Percentiles rank a stretch among this genome's conserved stretches.
Conservation (phyloP, 1,140 invertebrate species). For the Zeugodacus cucurbitae region DNA sequence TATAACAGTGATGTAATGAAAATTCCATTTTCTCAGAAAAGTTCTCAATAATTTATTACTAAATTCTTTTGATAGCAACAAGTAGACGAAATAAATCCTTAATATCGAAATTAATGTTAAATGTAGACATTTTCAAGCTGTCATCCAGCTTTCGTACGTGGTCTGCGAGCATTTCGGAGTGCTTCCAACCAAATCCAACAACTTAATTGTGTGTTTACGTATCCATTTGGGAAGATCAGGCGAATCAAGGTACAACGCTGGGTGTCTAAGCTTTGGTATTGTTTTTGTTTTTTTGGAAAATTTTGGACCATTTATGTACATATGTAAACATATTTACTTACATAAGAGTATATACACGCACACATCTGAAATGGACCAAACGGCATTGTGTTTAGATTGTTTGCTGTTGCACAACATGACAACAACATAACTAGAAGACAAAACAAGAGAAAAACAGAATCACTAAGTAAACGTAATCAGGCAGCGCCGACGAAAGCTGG, state of each 20-base stretch:
- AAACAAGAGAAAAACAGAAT: background rate
- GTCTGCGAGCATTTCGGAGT: background rate
- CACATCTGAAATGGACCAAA: background rate
- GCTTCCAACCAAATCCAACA: background rate
- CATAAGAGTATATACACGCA: background rate
- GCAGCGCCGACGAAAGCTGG: conserved; percentile 16
- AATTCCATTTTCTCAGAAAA: too few species aligned
- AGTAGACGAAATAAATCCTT: background rate
- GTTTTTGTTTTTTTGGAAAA: background rate
- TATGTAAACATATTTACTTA: background rate
- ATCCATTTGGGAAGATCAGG: background rate
- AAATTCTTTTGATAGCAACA: background rate
- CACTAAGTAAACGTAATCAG: conserved; percentile 30
- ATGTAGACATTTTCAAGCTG: background rate
- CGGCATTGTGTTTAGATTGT: background rate
- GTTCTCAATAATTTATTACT: background rate
- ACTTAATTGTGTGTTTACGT: conserved; percentile 19
- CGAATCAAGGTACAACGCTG: background rate
- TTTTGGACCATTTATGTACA: background rate
- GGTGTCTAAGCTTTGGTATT: background rate
- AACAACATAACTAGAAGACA: background rate
- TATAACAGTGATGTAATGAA: too few species aligned
- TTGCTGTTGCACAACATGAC: background rate
- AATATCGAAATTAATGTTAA: background rate
- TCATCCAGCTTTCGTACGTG: background rate